Base-by-base conservation (phyloP, 2,888 invertebrate species). In the Diarsia rubi region DNA sequence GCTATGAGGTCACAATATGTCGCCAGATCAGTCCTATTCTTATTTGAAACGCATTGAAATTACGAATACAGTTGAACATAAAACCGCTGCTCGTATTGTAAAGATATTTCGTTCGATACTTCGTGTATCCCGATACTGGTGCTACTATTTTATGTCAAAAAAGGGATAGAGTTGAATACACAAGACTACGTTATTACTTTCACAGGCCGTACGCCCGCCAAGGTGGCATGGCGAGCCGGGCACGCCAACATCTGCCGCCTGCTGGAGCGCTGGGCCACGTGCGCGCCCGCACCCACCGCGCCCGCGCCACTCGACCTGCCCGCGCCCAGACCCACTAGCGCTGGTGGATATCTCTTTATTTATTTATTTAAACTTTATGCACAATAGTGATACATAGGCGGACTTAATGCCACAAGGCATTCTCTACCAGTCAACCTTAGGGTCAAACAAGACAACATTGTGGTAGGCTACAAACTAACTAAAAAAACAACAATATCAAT, bases 201-300 rank as follows among this genome's bases (percentile, higher is more conserved):
- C 5, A 0, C 83, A 96, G 96, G 96, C 31, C 97, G 98, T 31
- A 98, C 98, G 60, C 98, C 98, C 0, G 97, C 98, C 21, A 98
- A 99, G 88, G 98, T 99, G 37, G 99, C 99, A 5, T 98, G 98
- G 86, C 98, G 99, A 88, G 98, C 99, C 1, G 99, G 99, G 0
- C 99, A 99, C 94, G 97, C 98, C 77, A 98, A 98, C 86, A 98
- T 99, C 82, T 98, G 98, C 75, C 97, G 98, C 84, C 97, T 98
- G 88, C 97, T 98, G 87, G 98, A 98, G 93, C 97, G 98, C 63
- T 97, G 97, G 94, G 93, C 96, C 31, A 12, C 11, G 69, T 12
- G 14, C 45, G 45, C 45, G 45, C 45, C 45, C 12, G 45, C 27
- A 11, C 95, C 90, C 86, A 91, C 62, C 87, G 90, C 83, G 88